Evolutionary conservation across 2,113 vertebrate genomes (phyloP).

Genomic region (Trichechus manatus): DNA sequence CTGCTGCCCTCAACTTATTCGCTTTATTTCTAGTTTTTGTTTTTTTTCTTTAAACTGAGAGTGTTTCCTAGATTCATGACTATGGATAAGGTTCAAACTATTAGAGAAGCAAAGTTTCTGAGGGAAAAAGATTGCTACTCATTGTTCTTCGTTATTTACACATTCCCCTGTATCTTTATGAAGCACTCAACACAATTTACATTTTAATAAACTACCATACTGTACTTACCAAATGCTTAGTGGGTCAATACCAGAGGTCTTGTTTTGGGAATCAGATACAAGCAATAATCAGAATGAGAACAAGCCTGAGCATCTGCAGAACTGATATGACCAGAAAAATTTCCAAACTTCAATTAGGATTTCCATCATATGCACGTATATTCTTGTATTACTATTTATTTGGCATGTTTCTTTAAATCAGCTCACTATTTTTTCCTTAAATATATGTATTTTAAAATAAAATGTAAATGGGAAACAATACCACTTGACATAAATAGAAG

Average conservation of each 20-base stretch:
- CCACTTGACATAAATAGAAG: not conserved
- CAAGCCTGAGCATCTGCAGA: not conserved
- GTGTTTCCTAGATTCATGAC: constrained; percentile 73
- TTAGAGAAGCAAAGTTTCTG: constrained; percentile 72
- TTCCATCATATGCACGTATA: not conserved
- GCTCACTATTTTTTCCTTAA: not conserved
- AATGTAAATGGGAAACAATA: not conserved
- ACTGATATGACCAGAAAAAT: not conserved
- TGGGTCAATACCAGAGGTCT: not conserved
- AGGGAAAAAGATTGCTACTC: constrained; percentile 55
- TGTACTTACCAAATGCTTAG: constrained; percentile 62
- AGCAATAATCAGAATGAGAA: constrained; percentile 32
- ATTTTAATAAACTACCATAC: constrained; percentile 76
- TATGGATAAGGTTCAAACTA: constrained; percentile 75
- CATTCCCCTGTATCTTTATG: constrained; percentile 40
- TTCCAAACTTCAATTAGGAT: not conserved
- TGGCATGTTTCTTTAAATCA: not conserved
- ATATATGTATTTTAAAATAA: not conserved
- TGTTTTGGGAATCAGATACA: constrained; percentile 45
- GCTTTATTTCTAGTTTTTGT: constrained; percentile 54
- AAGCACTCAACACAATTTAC: constrained; percentile 74
- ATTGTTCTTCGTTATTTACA: constrained; percentile 78
- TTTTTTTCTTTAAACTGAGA: not conserved
- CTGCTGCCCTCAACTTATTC: constrained; percentile 59
- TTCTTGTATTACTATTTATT: not conserved